Evolutionary conservation across 2,113 vertebrate species (phyloP).

Genomic region (Pongo pygmaeus): DNA sequence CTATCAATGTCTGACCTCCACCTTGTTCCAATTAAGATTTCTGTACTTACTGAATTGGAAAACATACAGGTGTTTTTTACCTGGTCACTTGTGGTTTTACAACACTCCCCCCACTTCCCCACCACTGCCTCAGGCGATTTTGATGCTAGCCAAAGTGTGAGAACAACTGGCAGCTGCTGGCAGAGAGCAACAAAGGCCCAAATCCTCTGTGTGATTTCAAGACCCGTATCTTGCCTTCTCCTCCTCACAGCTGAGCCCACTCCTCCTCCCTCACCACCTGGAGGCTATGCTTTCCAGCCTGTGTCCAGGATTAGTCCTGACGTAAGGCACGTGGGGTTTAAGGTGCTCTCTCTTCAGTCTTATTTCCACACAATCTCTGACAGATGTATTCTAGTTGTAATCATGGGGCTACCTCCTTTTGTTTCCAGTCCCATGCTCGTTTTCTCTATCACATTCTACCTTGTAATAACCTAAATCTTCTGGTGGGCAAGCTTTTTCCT

Average conservation of each 20-base stretch:
- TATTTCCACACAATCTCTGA: background rate
- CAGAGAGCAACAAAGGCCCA: background rate
- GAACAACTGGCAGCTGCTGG: background rate
- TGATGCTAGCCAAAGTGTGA: background rate
- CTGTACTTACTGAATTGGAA: background rate
- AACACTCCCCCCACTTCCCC: background rate
- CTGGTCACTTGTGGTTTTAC: background rate
- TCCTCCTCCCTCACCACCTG: accelerated
- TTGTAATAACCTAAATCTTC: background rate
- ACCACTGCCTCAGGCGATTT: background rate
- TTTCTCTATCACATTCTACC: background rate
- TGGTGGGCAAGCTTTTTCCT: background rate
- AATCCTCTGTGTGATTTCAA: background rate
- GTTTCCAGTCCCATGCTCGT: background rate
- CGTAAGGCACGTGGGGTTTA: background rate
- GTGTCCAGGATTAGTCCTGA: background rate
- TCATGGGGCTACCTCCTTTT: background rate
- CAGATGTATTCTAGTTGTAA: background rate
- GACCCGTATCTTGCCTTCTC: background rate
- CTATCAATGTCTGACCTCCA: too few species aligned
- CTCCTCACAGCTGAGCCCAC: background rate
- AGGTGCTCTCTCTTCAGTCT: background rate
- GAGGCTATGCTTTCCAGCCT: background rate
- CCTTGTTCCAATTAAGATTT: background rate
- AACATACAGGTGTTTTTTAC: background rate